Conservation (phyloP, 2,888 invertebrate genomes). For the Amiota mariae region DNA sequence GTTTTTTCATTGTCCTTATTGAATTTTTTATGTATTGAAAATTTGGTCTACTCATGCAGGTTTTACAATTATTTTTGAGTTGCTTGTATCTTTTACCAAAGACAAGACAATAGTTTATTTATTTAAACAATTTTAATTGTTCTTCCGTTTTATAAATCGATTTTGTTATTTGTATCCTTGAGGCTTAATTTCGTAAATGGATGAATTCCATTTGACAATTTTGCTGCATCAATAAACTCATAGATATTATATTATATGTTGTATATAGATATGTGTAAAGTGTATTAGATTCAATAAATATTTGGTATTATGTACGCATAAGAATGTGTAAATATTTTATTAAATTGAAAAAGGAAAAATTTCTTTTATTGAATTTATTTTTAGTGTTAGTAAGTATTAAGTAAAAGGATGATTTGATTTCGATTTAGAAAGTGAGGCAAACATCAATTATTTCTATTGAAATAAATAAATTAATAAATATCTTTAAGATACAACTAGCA, state of each 20-base stretch:
- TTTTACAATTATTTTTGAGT: not conserved
- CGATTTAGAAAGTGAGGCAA: no score
- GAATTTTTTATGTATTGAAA: not conserved
- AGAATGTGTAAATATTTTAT: no score
- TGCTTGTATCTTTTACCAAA: not conserved
- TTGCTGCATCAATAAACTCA: not conserved
- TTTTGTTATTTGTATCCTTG: slow-evolving; percentile 21
- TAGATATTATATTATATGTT: no score
- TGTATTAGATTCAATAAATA: no score
- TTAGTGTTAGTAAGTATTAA: no score
- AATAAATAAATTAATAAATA: no score
- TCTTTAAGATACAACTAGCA: no score
- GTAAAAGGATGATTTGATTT: no score
- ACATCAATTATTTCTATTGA: no score
- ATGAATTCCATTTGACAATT: slow-evolving; percentile 19
- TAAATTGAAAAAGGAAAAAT: no score
- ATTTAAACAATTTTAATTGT: slow-evolving; percentile 13
- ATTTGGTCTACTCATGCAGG: not conserved
- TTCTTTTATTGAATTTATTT: no score
- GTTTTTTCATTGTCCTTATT: not conserved
- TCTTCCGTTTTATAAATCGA: not conserved
- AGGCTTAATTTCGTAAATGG: slow-evolving; percentile 23
- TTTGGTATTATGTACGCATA: no score
- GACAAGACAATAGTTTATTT: not conserved
- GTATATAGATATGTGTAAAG: not conserved